phyloP scores from a whole-genome alignment of 2,113 vertebrate genomes.

The Ceuthmochares aereus region DNA sequence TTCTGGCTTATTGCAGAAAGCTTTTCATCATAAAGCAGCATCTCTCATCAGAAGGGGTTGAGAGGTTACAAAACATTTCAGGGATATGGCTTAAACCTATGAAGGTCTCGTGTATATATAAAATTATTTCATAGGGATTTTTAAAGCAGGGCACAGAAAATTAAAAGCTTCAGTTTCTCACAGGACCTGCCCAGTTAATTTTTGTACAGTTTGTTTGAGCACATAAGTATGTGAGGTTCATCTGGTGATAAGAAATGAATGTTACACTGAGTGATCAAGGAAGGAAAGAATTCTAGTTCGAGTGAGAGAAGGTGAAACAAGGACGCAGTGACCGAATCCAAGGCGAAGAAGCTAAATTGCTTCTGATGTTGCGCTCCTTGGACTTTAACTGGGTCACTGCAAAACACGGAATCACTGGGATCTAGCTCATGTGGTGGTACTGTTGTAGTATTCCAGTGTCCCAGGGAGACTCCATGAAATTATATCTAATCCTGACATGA shows the following conservation, averaged over 20 bases:
- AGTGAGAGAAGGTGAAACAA: not conserved
- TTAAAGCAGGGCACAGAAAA: not conserved
- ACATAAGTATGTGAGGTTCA: not conserved
- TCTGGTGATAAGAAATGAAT: constrained; percentile 32
- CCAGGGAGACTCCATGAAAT: not conserved
- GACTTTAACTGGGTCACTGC: not conserved
- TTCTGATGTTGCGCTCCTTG: not conserved
- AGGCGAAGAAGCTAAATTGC: not conserved
- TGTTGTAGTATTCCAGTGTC: not conserved
- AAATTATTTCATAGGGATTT: not conserved
- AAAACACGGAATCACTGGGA: not conserved
- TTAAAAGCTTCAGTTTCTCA: not conserved
- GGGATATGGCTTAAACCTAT: not conserved
- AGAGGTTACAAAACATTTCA: not conserved
- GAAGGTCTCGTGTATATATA: not conserved
- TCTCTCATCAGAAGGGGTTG: not conserved
- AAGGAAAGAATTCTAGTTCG: not conserved
- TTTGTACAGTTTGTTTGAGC: not conserved
- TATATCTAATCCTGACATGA: not conserved
- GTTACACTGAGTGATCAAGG: not conserved
- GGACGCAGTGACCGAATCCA: not conserved
- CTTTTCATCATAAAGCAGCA: not conserved
- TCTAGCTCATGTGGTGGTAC: not conserved
- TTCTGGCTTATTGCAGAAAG: not conserved
- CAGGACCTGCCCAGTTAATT: constrained; percentile 3